phyloP scores from a whole-genome alignment of 2,797 vertebrate species.

The Todus mexicanus region DNA sequence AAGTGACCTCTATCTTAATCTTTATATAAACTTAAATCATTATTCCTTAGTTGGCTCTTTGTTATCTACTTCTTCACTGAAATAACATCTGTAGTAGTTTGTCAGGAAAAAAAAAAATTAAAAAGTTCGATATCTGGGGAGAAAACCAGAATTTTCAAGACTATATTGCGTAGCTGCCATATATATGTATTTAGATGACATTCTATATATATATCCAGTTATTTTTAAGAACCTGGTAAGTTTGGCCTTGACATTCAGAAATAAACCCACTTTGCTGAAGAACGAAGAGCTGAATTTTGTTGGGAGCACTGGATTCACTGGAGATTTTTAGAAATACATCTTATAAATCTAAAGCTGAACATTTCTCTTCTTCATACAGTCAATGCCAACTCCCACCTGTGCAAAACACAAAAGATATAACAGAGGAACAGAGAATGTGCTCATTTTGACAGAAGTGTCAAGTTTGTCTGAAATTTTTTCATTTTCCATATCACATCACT shows the following conservation, averaged over 20 bases:
- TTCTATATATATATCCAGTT: not conserved
- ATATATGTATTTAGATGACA: not conserved
- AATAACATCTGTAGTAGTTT: not conserved
- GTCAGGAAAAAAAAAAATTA: not conserved
- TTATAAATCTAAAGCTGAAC: not conserved
- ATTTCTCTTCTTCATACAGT: not conserved
- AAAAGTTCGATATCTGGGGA: not conserved
- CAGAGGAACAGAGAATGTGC: not conserved
- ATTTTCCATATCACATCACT: not conserved
- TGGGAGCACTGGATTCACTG: not conserved
- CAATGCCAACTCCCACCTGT: not conserved
- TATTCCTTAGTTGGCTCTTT: not conserved
- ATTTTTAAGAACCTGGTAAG: not conserved
- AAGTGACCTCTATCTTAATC: not conserved
- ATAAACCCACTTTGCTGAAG: not conserved
- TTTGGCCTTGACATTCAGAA: not conserved
- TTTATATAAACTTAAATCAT: not conserved
- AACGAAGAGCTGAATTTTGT: not conserved
- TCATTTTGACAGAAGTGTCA: slow-evolving; percentile 49
- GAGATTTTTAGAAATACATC: not conserved
- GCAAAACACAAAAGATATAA: not conserved
- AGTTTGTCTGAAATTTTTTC: not conserved
- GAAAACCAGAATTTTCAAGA: too few relatives aligned
- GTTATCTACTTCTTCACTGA: not conserved
- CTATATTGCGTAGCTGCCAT: not conserved